Base-by-base conservation (phyloP, 1,140 invertebrate species). In the Epicauta chinensis region DNA sequence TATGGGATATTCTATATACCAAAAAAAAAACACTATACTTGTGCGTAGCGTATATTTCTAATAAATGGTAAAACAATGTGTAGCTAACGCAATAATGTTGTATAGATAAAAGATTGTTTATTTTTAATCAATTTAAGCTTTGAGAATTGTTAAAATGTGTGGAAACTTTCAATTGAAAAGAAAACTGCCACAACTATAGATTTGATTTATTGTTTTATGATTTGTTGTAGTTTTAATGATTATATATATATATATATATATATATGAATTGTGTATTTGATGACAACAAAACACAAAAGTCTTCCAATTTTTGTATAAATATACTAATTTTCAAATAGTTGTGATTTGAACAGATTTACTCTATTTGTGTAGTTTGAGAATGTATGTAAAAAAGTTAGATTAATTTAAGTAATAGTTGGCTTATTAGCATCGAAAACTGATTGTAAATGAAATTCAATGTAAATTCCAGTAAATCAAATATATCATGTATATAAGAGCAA, bases 61-160 rank as follows among this genome's bases (percentile, higher is more conserved):
- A 61, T 54, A 55, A 42, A 17, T 58, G 43, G 49, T 58, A 56
- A 55, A 64, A 56, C 54, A 67, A 65, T 67, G 67, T 69, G 67
- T 69, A 69, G 67, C 65, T 64, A 44, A 66, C 61, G 67, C 67
- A 69, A 69, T 69, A 69, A 69, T 61, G 56, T 61, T 65, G 61
- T 67, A 65, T 64, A 62, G 56, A 56, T 47, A 48, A 34, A 11
- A 34, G 11, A 9, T 11, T 7, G 3, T 7, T 34, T 34, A 34
- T 34, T 34, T 34, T 11, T 34, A 34, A 11, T 10, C 3, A 30
- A 30, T n/a, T n/a, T n/a, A 34, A 34, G 10, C 5, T 34, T 34
- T n/a, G 32, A 34, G 6, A 34, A 34, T 34, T 23, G 23, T n/a
- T n/a, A n/a, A n/a, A n/a, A n/a, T 34, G 6, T n/a, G 6, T 34